Percentiles rank a stretch among this genome's conserved stretches.
These are phyloP conservation scores for Amblyjoppa proteus DNA, from an alignment of 2,888 invertebrate species.

Conservation along the genomic window DNA sequence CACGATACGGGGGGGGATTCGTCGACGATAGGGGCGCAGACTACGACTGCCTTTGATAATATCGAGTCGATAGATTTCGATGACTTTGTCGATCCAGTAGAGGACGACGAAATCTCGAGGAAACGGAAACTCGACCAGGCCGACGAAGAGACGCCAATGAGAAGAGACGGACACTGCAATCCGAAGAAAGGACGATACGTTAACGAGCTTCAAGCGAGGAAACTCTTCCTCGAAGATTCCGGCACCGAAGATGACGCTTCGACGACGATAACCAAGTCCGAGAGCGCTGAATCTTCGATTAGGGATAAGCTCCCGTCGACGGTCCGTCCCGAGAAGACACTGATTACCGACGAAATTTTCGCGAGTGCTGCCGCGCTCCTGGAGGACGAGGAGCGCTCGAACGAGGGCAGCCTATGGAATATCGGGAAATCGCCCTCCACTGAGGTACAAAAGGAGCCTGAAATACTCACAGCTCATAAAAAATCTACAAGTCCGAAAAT, in stretches of 20 bases:
- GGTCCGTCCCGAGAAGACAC: conserved; percentile 31
- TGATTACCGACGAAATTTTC: conserved; percentile 79
- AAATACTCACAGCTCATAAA: not conserved
- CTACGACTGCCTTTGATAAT: conserved; percentile 37
- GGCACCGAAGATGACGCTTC: conserved; percentile 54
- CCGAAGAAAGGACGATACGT: conserved; percentile 75
- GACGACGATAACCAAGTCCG: conserved; percentile 10
- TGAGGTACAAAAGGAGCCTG: not conserved
- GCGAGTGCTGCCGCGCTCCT: conserved; percentile 82
- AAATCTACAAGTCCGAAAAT: not conserved
- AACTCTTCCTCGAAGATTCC: conserved; percentile 72
- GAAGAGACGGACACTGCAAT: conserved; percentile 60
- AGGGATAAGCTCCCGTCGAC: not conserved
- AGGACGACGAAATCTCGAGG: conserved; percentile 48
- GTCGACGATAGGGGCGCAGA: conserved; percentile 57
- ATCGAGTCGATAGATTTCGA: conserved; percentile 53
- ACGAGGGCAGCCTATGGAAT: conserved; percentile 30
- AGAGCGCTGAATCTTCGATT: not conserved
- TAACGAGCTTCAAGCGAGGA: conserved; percentile 74
- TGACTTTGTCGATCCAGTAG: conserved; percentile 35
- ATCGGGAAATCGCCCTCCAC: not conserved
- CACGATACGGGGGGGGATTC: conserved; percentile 65
- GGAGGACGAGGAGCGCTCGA: conserved; percentile 78
- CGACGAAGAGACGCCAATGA: conserved; percentile 73
- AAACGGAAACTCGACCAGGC: conserved; percentile 69